Base-by-base conservation (phyloP, 1,140 invertebrate species). In the Ptiloglossa arizonensis region DNA sequence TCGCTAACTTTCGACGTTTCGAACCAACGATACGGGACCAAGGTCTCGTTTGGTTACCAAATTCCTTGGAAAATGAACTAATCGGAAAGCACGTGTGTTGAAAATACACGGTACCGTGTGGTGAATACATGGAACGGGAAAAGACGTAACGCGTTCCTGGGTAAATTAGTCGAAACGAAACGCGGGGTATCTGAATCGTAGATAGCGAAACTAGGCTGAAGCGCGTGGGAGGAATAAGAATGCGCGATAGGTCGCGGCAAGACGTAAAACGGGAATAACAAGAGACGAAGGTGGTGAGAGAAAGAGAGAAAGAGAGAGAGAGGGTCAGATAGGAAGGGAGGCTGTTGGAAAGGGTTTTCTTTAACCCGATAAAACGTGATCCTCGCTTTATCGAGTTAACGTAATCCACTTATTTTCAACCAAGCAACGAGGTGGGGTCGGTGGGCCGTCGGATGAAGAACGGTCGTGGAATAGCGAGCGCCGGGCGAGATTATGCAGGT, bases 291-390 rank as follows among this genome's bases (percentile, higher is more conserved):
- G 32, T 19, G 52, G 13, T 27, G 27, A 22, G n/a, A 15, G 50
- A 56, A 72, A 69, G 38, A 35, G 41, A 38, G 22, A 29, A 32
- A 75, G 59, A 63, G 41, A 59, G 64, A 62, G 17, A n/a, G n/a
- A n/a, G n/a, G n/a, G n/a, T n/a, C n/a, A n/a, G n/a, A n/a, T 13
- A 32, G 27, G 41, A 44, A 2, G 50, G 24, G 29, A n/a, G 27
- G 17, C 11, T 19, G 56, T 6, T 69, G 60, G 66, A 44, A 83
- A 71, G 81, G 54, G 78, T 84, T 84, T 85, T 68, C 71, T 85
- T 85, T 86, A 86, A 85, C 72, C 52, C 63, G 72, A 80, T 85
- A 82, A 82, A 86, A 85, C 74, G 80, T 79, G 83, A 86, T 86
- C 79, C 71, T 52, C 82, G 76, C 60, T 85, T 85, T 76, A 86